Percentiles rank a stretch among this genome's conserved stretches.
Conservation (phyloP, 2,888 invertebrate genomes). For the Dryomyza anilis region DNA sequence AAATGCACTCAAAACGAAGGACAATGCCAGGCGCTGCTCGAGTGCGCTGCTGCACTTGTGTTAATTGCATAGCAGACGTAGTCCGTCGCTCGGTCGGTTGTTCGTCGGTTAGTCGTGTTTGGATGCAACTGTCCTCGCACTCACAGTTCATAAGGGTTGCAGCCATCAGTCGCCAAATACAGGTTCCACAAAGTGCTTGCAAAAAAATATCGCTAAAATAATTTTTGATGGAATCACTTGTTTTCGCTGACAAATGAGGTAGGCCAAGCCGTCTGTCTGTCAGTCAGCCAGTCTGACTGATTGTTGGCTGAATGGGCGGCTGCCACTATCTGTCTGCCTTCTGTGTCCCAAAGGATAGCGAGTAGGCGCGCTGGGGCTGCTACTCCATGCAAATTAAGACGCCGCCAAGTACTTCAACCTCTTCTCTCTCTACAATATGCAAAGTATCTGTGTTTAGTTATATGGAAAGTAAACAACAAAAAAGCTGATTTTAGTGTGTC, state of each 20-base stretch:
- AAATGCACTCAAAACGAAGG: slow-evolving; percentile 9
- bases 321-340: no score
- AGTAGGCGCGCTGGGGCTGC: no score
- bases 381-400: slow-evolving; percentile 44
- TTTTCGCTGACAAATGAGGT: slow-evolving; percentile 28
- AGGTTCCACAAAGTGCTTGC: neutral
- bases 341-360: slow-evolving; percentile 28
- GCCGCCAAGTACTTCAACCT: slow-evolving; percentile 1
- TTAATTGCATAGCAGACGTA: slow-evolving; percentile 53
- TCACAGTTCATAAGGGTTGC: neutral
- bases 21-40: slow-evolving; percentile 19
- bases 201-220: neutral
- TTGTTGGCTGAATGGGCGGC: neutral
- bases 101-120: neutral
- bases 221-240: slow-evolving; percentile 20
- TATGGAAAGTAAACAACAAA: neutral
- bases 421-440: no score
- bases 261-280: no score
- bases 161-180: neutral
- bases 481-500: no score
- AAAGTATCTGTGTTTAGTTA: slow-evolving; percentile 21
- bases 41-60: slow-evolving; percentile 48
- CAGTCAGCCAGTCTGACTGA: no score
- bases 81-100: neutral
- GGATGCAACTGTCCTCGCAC: neutral